Percentiles rank a stretch among this genome's conserved stretches.
phyloP scores from a whole-genome alignment of 35 echinoderm and acorn worm species.

The Hemicentrotus pulcherrimus region DNA sequence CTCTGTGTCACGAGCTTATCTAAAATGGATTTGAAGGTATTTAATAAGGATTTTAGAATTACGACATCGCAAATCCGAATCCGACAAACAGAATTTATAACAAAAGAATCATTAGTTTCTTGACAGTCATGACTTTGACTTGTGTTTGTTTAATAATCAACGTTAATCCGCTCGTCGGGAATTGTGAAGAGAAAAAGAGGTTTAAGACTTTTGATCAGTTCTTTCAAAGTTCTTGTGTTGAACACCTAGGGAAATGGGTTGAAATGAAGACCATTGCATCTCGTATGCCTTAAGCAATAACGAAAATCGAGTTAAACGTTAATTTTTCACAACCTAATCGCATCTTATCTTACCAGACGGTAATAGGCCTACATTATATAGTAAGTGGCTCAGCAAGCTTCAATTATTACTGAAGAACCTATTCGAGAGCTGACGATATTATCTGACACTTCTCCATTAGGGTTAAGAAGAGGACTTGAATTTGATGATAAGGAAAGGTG shows the following conservation, averaged over 20 bases:
- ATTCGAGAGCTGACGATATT: too few species aligned
- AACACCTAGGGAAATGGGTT: neutral
- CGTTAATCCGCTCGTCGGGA: neutral
- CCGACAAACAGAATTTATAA: neutral
- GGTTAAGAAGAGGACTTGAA: too few species aligned
- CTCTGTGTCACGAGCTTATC: too few species aligned
- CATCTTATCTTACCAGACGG: neutral
- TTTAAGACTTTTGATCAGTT: too few species aligned
- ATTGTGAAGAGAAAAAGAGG: too few species aligned
- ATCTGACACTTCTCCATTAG: too few species aligned
- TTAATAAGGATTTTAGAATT: neutral
- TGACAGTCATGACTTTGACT: neutral
- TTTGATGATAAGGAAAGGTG: too few species aligned
- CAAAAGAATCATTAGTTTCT: neutral
- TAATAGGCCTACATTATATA: neutral
- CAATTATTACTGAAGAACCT: too few species aligned
- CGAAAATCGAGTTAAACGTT: neutral
- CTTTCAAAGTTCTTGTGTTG: too few species aligned
- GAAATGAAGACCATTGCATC: neutral
- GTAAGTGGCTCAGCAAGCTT: too few species aligned
- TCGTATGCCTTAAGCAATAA: neutral
- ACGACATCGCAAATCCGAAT: neutral
- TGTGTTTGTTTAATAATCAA: neutral
- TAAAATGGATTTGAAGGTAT: neutral
- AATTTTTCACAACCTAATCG: neutral